Conservation (phyloP, 2,888 invertebrate genomes). For the Drosophila cracens region DNA sequence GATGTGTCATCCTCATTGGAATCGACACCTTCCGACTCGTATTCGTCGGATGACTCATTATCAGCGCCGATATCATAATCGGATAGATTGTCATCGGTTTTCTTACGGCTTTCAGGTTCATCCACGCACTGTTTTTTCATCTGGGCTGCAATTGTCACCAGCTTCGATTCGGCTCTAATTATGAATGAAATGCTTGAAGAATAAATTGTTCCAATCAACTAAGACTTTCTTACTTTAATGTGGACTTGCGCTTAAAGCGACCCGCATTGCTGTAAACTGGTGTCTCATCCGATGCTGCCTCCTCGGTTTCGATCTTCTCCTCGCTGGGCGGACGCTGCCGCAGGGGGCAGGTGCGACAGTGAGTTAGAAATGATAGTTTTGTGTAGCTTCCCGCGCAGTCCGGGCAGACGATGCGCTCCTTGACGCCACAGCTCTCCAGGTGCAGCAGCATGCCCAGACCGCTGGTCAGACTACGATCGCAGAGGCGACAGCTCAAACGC, state of each 20-base stretch:
- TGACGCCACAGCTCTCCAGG: slow-evolving; percentile 76
- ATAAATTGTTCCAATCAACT: neutral
- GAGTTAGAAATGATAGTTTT: slow-evolving; percentile 46
- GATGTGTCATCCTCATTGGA: slow-evolving; percentile 52
- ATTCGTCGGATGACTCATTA: slow-evolving; percentile 62
- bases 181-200: neutral
- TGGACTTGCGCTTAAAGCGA: slow-evolving; percentile 80
- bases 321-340: neutral
- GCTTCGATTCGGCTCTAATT: slow-evolving; percentile 79
- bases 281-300: slow-evolving; percentile 1
- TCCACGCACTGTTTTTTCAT: slow-evolving; percentile 20
- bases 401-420: slow-evolving; percentile 68
- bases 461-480: slow-evolving; percentile 67
- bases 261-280: slow-evolving; percentile 76
- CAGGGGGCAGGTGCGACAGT: slow-evolving; percentile 66
- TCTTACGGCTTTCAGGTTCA: slow-evolving; percentile 16
- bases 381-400: slow-evolving; percentile 69
- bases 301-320: neutral
- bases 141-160: slow-evolving; percentile 71
- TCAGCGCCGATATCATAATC: slow-evolving; percentile 70
- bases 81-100: slow-evolving; percentile 64
- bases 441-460: slow-evolving; percentile 79
- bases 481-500: slow-evolving; percentile 79
- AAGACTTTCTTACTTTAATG: slow-evolving; percentile 70
- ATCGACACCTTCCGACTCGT: slow-evolving; percentile 64